Evolutionary conservation across 2,797 vertebrate genomes (phyloP).

Genomic region (Monodelphis domestica): DNA sequence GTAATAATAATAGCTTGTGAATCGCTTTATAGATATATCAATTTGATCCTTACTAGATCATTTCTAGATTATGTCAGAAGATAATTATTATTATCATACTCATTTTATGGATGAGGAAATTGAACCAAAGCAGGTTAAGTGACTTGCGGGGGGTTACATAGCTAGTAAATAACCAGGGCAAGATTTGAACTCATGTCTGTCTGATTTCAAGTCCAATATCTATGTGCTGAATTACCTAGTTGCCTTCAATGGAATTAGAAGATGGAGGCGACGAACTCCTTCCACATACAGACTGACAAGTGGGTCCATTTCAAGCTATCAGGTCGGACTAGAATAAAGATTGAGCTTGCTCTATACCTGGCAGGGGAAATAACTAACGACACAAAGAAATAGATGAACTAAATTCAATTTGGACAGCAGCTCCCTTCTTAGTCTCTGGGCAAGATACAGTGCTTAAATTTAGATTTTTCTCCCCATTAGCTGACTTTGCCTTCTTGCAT

Average conservation of each 20-base stretch:
- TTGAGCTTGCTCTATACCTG: neutral
- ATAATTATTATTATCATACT: too few relatives aligned
- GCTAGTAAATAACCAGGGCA: too few relatives aligned
- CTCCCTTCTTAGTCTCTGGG: slow-evolving; percentile 7
- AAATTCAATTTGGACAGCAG: slow-evolving; percentile 4
- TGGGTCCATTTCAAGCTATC: neutral
- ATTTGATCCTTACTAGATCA: too few relatives aligned
- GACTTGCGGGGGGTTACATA: too few relatives aligned
- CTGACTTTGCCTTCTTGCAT: neutral
- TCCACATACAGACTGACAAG: too few relatives aligned
- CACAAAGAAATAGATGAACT: neutral
- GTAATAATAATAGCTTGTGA: neutral
- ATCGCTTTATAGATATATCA: neutral
- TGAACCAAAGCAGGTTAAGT: too few relatives aligned
- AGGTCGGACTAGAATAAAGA: neutral
- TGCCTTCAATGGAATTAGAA: neutral
- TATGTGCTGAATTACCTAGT: neutral
- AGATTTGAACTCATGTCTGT: neutral
- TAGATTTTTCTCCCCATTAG: neutral
- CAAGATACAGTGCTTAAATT: neutral
- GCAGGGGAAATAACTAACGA: neutral
- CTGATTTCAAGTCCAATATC: neutral
- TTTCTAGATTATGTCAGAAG: too few relatives aligned
- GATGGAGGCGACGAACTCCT: neutral
- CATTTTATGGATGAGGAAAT: too few relatives aligned